phyloP scores from a whole-genome alignment of 2,113 vertebrate species.

The Dasyurus viverrinus region DNA sequence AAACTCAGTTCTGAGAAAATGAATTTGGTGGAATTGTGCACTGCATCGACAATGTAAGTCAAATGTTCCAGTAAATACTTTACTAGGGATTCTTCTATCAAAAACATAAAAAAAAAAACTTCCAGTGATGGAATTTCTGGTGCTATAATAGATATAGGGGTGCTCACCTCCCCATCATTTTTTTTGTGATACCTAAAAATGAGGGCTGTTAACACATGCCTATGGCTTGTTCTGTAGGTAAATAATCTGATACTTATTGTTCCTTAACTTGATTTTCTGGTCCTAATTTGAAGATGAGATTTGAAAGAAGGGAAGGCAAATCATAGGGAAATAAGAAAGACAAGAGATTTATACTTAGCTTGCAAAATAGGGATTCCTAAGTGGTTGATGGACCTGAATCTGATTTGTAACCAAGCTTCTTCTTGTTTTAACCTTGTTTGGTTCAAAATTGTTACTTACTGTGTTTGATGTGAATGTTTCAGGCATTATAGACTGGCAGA shows the following conservation, averaged over 20 bases:
- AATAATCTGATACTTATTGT: not conserved
- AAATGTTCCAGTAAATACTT: slow-evolving; percentile 35
- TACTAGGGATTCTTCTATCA: not conserved
- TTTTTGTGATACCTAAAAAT: not conserved
- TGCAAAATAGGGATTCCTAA: slow-evolving; percentile 21
- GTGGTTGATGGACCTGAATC: slow-evolving; percentile 52
- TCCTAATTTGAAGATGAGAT: not conserved
- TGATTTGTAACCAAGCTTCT: slow-evolving; percentile 61
- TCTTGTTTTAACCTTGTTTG: slow-evolving; percentile 66
- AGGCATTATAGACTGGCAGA: slow-evolving; percentile 56
- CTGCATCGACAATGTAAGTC: slow-evolving; percentile 1
- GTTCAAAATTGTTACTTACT: slow-evolving; percentile 64
- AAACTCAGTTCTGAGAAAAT: not conserved
- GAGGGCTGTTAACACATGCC: not conserved
- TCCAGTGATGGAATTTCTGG: not conserved
- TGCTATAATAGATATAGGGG: not conserved
- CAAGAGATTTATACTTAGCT: slow-evolving; percentile 1
- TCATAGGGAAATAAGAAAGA: not conserved
- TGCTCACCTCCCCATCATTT: not conserved
- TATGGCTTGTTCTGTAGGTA: not conserved
- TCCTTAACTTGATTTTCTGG: not conserved
- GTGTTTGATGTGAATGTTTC: slow-evolving; percentile 60
- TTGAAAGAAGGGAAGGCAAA: not conserved
- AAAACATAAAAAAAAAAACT: slow-evolving; percentile 24
- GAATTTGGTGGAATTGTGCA: slow-evolving; percentile 25